A percentile compares a stretch with the other conserved stretches of the same genome.
phyloP scores from a whole-genome alignment of 2,797 vertebrate species.

The Cygnus olor region DNA sequence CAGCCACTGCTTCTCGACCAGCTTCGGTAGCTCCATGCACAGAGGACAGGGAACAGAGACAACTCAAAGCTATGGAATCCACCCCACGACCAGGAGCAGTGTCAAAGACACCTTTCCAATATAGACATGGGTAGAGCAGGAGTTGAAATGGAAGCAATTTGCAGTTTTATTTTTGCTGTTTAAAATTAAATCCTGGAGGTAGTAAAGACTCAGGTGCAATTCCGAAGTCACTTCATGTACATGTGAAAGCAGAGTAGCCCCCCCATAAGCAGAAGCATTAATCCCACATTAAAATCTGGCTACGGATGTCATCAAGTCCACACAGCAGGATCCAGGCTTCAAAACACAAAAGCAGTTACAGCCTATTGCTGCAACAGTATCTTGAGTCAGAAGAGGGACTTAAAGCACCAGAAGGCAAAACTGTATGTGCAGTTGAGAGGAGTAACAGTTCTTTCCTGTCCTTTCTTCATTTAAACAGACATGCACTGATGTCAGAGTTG shows the following conservation, averaged over 20 bases:
- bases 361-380: background rate
- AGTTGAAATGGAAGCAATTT: background rate
- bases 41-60: background rate
- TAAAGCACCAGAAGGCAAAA: background rate
- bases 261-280: too few species aligned
- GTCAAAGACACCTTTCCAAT: background rate
- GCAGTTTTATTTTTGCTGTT: too few species aligned
- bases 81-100: fast-evolving
- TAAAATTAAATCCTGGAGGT: too few species aligned
- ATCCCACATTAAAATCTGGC: fast-evolving
- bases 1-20: background rate
- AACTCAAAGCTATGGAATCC: background rate
- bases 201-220: background rate
- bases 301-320: fast-evolving
- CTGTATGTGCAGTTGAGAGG: background rate
- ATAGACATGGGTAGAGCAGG: background rate
- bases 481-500: background rate
- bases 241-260: fast-evolving
- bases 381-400: background rate
- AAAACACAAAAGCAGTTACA: background rate
- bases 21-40: fast-evolving
- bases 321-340: fast-evolving
- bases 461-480: background rate
- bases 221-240: background rate
- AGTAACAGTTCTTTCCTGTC: background rate